phyloP scores from a whole-genome alignment of 2,888 invertebrate genomes.

The Conomelus anceps region DNA sequence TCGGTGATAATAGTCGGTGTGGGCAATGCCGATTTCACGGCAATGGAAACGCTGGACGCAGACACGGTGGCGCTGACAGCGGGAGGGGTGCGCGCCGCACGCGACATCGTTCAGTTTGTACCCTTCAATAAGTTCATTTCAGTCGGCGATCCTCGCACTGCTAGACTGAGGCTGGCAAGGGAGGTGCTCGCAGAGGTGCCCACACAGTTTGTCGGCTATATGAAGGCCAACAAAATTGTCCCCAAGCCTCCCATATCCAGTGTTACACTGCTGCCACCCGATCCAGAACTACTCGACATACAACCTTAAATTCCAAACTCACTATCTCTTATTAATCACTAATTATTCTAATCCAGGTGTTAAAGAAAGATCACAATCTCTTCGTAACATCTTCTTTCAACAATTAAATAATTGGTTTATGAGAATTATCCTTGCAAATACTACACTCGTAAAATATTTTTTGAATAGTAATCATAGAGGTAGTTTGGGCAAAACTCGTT shows the following conservation, averaged over 20 bases:
- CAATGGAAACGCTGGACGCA: slow-evolving; percentile 55
- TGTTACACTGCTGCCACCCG: slow-evolving; percentile 37
- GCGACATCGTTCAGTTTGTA: slow-evolving; percentile 53
- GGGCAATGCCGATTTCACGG: slow-evolving; percentile 52
- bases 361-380: too few relatives aligned
- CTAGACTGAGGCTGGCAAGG: slow-evolving; percentile 44
- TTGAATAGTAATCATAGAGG: too few relatives aligned
- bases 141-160: slow-evolving; percentile 27
- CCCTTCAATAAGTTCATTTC: slow-evolving; percentile 42
- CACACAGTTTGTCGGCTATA: slow-evolving; percentile 46
- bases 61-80: slow-evolving; percentile 44
- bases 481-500: too few relatives aligned
- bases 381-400: neutral
- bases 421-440: neutral
- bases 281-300: slow-evolving; percentile 34
- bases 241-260: slow-evolving; percentile 41
- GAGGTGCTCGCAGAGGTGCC: slow-evolving; percentile 54
- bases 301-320: slow-evolving; percentile 23
- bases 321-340: too few relatives aligned
- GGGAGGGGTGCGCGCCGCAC: slow-evolving; percentile 45
- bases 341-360: too few relatives aligned
- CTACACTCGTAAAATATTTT: too few relatives aligned
- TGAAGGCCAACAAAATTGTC: slow-evolving; percentile 41
- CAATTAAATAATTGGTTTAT: neutral
- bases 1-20: slow-evolving; percentile 58